These are phyloP conservation scores for Porphyrio hochstetteri DNA, from an alignment of 2,113 vertebrate genomes.

Conservation along the genomic window DNA sequence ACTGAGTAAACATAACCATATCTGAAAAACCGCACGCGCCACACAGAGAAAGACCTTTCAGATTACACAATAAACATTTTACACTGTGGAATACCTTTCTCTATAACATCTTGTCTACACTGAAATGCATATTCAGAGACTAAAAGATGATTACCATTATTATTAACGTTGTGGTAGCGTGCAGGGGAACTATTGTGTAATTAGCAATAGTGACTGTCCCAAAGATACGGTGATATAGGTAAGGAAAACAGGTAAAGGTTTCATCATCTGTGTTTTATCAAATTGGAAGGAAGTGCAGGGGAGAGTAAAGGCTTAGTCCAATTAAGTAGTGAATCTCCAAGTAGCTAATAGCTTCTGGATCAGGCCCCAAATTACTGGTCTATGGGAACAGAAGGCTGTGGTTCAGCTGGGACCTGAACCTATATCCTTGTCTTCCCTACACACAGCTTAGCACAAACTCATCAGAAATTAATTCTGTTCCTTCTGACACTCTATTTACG, in stretches of 20 bases:
- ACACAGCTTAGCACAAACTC: neutral
- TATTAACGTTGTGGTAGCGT: neutral
- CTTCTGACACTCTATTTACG: neutral
- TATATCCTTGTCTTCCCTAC: neutral
- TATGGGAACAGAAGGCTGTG: neutral
- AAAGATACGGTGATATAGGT: neutral
- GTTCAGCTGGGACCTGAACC: neutral
- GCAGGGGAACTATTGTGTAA: neutral
- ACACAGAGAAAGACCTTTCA: neutral
- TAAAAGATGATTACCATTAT: neutral
- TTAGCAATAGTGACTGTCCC: neutral
- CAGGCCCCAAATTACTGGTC: neutral
- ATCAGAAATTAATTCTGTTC: neutral
- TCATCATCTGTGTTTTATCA: neutral
- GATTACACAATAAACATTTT: neutral
- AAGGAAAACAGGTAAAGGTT: neutral
- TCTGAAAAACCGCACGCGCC: neutral
- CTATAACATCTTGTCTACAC: neutral
- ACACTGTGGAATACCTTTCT: constrained; percentile 3
- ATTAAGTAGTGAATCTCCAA: neutral
- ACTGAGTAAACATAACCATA: constrained; percentile 4
- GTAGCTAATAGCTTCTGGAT: neutral
- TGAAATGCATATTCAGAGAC: neutral
- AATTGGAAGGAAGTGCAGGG: neutral
- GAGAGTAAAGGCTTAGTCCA: neutral